phyloP scores from a whole-genome alignment of 2,888 invertebrate species.

The Nomada goodeniana region DNA sequence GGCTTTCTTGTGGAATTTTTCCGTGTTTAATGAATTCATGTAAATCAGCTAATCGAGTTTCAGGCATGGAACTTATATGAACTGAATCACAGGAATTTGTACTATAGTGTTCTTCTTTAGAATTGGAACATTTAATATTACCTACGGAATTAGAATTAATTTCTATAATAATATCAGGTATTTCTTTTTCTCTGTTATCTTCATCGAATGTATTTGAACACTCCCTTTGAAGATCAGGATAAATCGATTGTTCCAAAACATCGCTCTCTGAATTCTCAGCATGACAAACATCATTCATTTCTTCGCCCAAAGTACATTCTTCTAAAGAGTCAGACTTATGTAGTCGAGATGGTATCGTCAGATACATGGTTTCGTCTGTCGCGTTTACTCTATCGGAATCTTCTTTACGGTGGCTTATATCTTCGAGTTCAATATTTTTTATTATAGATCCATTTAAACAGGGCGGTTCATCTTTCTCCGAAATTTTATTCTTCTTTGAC shows the following conservation, averaged over 20 bases:
- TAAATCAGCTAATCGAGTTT: conserved; percentile 58
- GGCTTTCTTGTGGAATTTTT: conserved; percentile 50
- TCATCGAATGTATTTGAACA: conserved; percentile 40
- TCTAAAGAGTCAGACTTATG: conserved; percentile 68
- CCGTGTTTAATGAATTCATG: conserved; percentile 49
- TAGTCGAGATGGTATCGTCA: conserved; percentile 61
- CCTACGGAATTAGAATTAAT: conserved; percentile 57
- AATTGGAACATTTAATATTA: conserved; percentile 61
- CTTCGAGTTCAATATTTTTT: conserved; percentile 66
- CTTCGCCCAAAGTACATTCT: conserved; percentile 67
- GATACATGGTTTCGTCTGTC: conserved; percentile 73
- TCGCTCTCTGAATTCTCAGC: conserved; percentile 50
- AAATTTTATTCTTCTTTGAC: conserved; percentile 75
- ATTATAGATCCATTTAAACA: conserved; percentile 60
- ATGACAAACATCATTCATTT: conserved; percentile 59
- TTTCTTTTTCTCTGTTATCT: conserved; percentile 46
- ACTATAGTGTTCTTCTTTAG: conserved; percentile 69
- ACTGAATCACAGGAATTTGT: conserved; percentile 74
- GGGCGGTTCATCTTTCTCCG: conserved; percentile 69
- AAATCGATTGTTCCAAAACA: conserved; percentile 37
- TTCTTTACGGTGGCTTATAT: conserved; percentile 77
- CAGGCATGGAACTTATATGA: conserved; percentile 68
- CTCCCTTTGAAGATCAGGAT: conserved; percentile 40
- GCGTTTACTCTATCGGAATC: conserved; percentile 76
- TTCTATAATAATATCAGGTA: conserved; percentile 63